Percentiles rank a stretch among this genome's conserved stretches.
Conservation (phyloP, 2,113 vertebrate species). For the rat (Rattus norvegicus) region GRCr8 NC_086020.1:78172501-78173000, state of each 20-base stretch:
- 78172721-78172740: neutral
- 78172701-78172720: neutral
- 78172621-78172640: conserved; percentile 86
- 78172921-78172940: neutral
- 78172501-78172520: neutral
- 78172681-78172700: neutral
- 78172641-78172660: conserved; percentile 86
- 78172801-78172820: neutral
- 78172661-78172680: conserved; percentile 38
- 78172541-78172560: conserved; percentile 34
- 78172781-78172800: neutral
- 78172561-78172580: conserved; percentile 68
- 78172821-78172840: conserved; percentile 23
- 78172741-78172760: neutral
- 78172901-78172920: conserved; percentile 51
- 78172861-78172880: neutral
- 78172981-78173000: neutral
- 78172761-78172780: conserved; percentile 14
- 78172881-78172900: neutral
- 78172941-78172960: conserved; percentile 5
- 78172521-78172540: conserved; percentile 38
- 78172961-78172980: neutral
- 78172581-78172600: neutral
- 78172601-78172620: conserved; percentile 66
- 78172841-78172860: neutral